phyloP scores from a whole-genome alignment of 2,797 vertebrate species.

The Prionace glauca region DNA sequence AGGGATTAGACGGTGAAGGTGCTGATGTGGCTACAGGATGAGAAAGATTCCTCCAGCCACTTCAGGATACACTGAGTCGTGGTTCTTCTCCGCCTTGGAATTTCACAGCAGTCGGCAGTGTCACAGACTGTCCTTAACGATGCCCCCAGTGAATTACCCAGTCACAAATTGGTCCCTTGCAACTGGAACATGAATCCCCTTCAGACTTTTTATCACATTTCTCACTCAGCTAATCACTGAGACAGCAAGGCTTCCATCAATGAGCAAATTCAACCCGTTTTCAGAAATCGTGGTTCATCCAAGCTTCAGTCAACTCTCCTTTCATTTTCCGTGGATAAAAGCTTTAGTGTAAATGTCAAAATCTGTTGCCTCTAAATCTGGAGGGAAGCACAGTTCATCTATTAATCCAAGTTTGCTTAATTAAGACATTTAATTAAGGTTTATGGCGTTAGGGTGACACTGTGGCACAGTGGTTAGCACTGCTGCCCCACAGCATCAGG shows the following conservation, averaged over 20 bases:
- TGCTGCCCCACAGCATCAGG: too few relatives aligned
- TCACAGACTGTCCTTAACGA: background rate
- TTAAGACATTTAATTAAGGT: too few relatives aligned
- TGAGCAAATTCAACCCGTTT: background rate
- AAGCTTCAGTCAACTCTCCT: background rate
- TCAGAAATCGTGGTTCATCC: background rate
- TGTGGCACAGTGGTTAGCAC: too few relatives aligned
- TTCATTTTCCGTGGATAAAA: background rate
- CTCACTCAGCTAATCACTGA: background rate
- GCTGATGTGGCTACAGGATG: background rate
- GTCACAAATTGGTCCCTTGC: conserved; percentile 9
- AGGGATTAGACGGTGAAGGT: background rate
- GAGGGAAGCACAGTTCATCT: background rate
- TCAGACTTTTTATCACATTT: background rate
- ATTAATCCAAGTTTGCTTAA: too few relatives aligned
- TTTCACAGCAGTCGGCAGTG: background rate
- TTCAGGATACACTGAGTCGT: background rate
- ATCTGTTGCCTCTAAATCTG: background rate
- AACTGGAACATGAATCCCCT: background rate
- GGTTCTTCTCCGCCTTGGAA: background rate
- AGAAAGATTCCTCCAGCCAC: background rate
- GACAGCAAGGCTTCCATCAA: background rate
- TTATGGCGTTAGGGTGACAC: too few relatives aligned
- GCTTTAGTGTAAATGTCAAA: background rate
- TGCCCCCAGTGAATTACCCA: background rate